These are phyloP conservation scores for Mesitornis unicolor DNA, from an alignment of 2,113 vertebrate species.

Conservation along the genomic window DNA sequence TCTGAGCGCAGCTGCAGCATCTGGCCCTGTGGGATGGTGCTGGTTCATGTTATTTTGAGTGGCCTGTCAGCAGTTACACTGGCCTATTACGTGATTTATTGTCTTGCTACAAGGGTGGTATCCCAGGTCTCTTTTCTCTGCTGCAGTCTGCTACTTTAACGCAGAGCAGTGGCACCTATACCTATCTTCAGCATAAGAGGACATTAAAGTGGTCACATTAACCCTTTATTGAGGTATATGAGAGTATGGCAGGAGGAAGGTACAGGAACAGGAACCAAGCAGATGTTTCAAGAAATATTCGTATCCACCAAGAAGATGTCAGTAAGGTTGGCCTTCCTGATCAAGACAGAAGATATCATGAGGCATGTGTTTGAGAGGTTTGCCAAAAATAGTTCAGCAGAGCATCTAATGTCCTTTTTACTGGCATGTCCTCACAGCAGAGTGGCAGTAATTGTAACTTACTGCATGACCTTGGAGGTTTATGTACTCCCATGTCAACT, in stretches of 20 bases:
- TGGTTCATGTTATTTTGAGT: background rate
- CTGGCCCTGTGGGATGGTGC: background rate
- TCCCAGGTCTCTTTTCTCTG: background rate
- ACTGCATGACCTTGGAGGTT: background rate
- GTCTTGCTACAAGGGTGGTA: background rate
- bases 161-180: background rate
- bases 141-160: background rate
- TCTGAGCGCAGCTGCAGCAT: background rate
- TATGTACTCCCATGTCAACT: background rate
- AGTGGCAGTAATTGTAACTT: background rate
- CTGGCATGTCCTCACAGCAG: background rate
- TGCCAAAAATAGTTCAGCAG: background rate
- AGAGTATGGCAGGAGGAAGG: background rate
- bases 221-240: background rate
- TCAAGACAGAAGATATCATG: background rate
- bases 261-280: background rate
- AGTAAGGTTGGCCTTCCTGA: background rate
- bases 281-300: background rate
- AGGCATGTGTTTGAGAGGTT: background rate
- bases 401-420: background rate
- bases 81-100: background rate
- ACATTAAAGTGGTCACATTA: background rate
- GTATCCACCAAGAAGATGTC: background rate
- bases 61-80: background rate
- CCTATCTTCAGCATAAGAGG: background rate